Conservation (phyloP, 2,888 invertebrate genomes). For the Brachypterus glaber region DNA sequence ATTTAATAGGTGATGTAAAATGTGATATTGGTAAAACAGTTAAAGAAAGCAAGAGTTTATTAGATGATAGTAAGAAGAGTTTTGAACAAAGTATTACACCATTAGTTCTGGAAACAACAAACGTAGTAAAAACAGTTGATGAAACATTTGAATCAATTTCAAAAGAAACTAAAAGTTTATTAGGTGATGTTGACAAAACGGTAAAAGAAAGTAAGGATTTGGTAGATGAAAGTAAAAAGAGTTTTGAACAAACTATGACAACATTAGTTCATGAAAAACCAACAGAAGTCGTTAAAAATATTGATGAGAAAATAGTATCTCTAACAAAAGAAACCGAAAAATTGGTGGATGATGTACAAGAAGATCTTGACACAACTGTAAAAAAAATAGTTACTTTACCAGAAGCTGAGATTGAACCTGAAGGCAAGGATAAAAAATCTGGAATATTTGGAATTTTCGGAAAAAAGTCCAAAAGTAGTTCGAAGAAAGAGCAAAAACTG, state of each 20-base stretch:
- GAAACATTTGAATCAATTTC: not conserved
- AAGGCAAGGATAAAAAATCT: not conserved
- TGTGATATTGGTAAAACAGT: not conserved
- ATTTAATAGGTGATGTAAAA: too few relatives aligned
- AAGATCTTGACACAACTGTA: not conserved
- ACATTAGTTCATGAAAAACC: too few relatives aligned
- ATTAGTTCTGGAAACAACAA: too few relatives aligned
- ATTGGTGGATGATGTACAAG: not conserved
- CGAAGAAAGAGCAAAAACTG: constrained; percentile 21
- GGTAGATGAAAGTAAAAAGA: not conserved
- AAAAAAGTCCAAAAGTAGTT: constrained; percentile 24
- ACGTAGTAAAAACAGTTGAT: too few relatives aligned
- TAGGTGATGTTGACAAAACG: not conserved
- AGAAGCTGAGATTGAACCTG: constrained; percentile 19
- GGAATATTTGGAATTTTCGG: constrained; percentile 27
- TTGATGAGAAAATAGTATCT: not conserved
- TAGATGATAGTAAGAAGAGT: too few relatives aligned
- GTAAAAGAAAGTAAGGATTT: not conserved
- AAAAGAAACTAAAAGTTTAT: not conserved
- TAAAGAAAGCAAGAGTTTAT: not conserved
- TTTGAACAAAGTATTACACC: too few relatives aligned
- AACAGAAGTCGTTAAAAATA: not conserved
- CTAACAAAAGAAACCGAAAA: constrained; percentile 1
- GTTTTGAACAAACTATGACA: too few relatives aligned
- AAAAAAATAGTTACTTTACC: too few relatives aligned